A percentile compares a stretch with the other conserved stretches of the same genome.
Conservation (phyloP, 1,140 invertebrate species). For the Cotesia glomerata region DNA sequence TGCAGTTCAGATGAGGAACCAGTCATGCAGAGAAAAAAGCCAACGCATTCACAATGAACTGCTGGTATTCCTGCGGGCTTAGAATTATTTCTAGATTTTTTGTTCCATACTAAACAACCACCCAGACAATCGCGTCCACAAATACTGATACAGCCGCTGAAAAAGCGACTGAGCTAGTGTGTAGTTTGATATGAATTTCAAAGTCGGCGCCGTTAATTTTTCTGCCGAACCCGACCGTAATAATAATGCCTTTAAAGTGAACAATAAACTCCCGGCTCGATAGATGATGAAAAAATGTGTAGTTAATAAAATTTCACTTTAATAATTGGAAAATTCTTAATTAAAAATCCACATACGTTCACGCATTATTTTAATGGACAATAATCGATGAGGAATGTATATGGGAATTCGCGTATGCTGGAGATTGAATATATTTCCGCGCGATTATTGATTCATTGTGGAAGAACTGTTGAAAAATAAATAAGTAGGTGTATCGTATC, state of each 20-base stretch:
- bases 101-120: too few relatives aligned
- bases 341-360: not conserved
- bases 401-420: not conserved
- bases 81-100: not conserved
- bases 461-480: slow-evolving; percentile 14
- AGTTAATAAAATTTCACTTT: too few relatives aligned
- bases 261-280: too few relatives aligned
- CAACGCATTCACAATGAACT: slow-evolving; percentile 2
- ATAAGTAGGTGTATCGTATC: not conserved
- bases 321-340: too few relatives aligned
- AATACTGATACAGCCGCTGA: too few relatives aligned
- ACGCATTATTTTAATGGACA: not conserved
- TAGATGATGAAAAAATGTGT: too few relatives aligned
- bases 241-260: too few relatives aligned
- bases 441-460: not conserved
- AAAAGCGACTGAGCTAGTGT: too few relatives aligned
- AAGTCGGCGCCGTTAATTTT: not conserved
- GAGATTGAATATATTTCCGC: slow-evolving; percentile 6
- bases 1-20: slow-evolving; percentile 4
- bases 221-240: not conserved
- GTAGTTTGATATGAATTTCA: too few relatives aligned
- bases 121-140: not conserved
- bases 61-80: not conserved
- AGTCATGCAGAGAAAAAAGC: not conserved
- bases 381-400: slow-evolving; percentile 13